Base-by-base conservation (phyloP, 2,888 invertebrate species). In the Drosophila greeni region DNA sequence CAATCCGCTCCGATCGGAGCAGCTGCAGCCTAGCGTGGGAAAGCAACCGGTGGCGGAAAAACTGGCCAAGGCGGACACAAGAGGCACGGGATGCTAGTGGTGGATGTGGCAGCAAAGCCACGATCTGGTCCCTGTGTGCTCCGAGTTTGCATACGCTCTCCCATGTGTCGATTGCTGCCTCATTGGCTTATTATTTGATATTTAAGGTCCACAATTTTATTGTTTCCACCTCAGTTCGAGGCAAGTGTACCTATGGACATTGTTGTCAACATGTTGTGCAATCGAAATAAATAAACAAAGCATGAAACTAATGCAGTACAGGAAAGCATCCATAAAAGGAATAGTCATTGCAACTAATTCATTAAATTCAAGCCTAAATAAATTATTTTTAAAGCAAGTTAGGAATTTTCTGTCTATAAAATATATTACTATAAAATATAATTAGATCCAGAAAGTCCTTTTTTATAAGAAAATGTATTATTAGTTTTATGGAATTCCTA, bases 11-110 rank as follows among this genome's bases (percentile, higher is more conserved):
- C 34, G 45, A 64, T 45, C 64, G 37, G 65, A 62, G 62, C 62
- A 64, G 62, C 62, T 64, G 62, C 62, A 65, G 53, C 65, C 40
- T 16, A 67, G 67, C 67, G 67, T 67, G 67, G 67, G 66, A 70
- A 68, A 47, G 45, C 45, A 9, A 67, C 56, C 48, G 36, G 37
- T 61, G 49, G 36, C 33, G 31, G 47, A 11, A 47, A 45, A 61
- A 66, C 45, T 64, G 64, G 66, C 66, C 68, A 47, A 66, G 68
- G 68, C 67, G 57, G 54, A 42, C 66, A 43, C 36, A 14, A 42
- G 29, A 14, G 47, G 36, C 12, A 6, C 18, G 64, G 64, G 62
- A 62, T 49, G 51, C 20, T 34, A 39, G 29, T 20, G 54, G 36
- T 52, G 54, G 53, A 53, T 43, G 33, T 48, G 24, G 49, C 45